phyloP scores from a whole-genome alignment of 1,140 invertebrate genomes.

The Bombus pyrosoma region DNA sequence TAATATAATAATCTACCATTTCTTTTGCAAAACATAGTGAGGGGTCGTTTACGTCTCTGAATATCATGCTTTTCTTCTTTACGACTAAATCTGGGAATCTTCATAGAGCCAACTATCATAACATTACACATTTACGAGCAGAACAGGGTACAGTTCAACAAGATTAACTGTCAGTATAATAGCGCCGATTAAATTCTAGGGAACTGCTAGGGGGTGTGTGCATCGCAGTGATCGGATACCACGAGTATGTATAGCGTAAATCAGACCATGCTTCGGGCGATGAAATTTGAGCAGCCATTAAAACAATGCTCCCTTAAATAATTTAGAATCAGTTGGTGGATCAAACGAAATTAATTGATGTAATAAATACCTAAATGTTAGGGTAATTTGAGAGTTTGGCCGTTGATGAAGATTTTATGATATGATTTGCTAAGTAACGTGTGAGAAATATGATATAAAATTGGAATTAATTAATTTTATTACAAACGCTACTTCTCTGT shows the following conservation, averaged over 20 bases:
- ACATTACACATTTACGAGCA: slow-evolving; percentile 33
- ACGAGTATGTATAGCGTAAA: slow-evolving; percentile 5
- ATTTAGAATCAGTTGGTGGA: not conserved
- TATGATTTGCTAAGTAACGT: not conserved
- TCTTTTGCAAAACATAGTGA: no score
- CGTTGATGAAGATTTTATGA: not conserved
- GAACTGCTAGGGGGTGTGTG: slow-evolving; percentile 30
- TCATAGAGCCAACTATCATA: slow-evolving; percentile 3
- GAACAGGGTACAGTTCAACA: not conserved
- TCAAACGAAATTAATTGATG: not conserved
- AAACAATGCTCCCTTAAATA: not conserved
- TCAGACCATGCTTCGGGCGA: not conserved
- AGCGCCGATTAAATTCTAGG: slow-evolving; percentile 47
- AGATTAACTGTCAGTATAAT: slow-evolving; percentile 53
- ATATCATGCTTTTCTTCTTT: no score
- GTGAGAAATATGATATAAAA: not conserved
- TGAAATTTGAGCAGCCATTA: not conserved
- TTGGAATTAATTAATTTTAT: not conserved
- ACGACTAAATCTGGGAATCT: not conserved
- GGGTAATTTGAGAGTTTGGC: not conserved
- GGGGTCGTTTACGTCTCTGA: no score
- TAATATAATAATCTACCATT: no score
- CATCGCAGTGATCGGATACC: slow-evolving; percentile 16
- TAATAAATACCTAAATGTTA: not conserved
- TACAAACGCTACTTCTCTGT: not conserved